Base-by-base conservation (phyloP, 2,888 invertebrate species). In the Spilarctia lutea region DNA sequence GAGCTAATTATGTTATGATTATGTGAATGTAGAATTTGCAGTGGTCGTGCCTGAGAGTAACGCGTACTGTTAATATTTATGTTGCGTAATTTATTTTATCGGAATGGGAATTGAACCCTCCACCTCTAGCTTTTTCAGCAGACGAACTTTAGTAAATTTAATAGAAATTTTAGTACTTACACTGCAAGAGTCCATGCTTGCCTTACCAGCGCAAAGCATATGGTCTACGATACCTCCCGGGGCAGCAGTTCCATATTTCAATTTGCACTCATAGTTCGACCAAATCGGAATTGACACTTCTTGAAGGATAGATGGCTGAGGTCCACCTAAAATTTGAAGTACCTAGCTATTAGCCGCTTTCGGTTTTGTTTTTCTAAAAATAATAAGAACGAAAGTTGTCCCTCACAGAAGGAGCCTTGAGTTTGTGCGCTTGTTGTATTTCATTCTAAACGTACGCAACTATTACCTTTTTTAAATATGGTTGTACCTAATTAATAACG, bases 191-290 rank as follows among this genome's bases (percentile, higher is more conserved):
- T 99, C 99, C 94, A 97, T 98, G 78, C 97, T 97, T 20, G 97
- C 97, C 93, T 97, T 97, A 1, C 98, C 98, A 69, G 99, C 99
- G 90, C 98, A 99, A 13, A 99, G 93, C 97, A 98, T 98, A 86
- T 98, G 98, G 18, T 98, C 98, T 2, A 98, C 97, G 75, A 99
- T 98, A 39, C 98, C 98, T 18, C 98, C 98, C 0, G 98, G 98
- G n/a, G 98, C 98, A 0, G 98, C 98, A 18, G 96, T 96, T 33
- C 98, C 98, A 89, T 98, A 98, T 89, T 98, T 98, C 33, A 96
- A 90, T 76, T 97, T 96, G 87, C 98, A 98, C 81, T 98, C 97
- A 0, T 92, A 83, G 90, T 98, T 98, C 0, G 97, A 96, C 98
- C 98, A 98, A 83, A 98, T 97, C 0, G 98, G 98, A 82, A 98